These are phyloP conservation scores for Xanthorhoe spadicearia DNA, from an alignment of 2,888 invertebrate genomes.

Conservation along the genomic window DNA sequence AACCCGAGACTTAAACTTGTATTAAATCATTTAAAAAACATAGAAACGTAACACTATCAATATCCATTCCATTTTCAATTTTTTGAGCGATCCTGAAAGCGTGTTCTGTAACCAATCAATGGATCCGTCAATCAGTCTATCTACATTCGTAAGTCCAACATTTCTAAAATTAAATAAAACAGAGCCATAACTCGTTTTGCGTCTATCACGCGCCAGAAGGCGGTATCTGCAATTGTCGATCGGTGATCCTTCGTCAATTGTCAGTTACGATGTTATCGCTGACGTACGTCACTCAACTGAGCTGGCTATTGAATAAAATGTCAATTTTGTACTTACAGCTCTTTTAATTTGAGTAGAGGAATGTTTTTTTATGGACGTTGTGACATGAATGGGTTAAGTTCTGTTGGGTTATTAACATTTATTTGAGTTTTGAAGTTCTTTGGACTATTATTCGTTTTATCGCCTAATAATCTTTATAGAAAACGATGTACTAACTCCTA, in stretches of 20 bases:
- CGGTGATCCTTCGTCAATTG: constrained; percentile 75
- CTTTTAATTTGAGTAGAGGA: constrained; percentile 45
- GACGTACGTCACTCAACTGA: constrained; percentile 68
- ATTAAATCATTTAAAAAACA: too few relatives aligned
- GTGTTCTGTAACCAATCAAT: constrained; percentile 21
- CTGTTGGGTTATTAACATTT: constrained; percentile 2
- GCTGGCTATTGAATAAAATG: constrained; percentile 69
- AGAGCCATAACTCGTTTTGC: constrained; percentile 48
- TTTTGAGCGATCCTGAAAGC: constrained; percentile 4
- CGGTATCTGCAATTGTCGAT: constrained; percentile 61
- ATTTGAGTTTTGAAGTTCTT: constrained; percentile 5
- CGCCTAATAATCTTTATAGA: background rate
- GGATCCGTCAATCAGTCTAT: constrained; percentile 19
- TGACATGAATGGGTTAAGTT: constrained; percentile 35
- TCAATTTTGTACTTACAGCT: constrained; percentile 59
- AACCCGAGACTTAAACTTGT: too few relatives aligned
- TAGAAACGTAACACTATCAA: background rate
- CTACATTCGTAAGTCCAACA: constrained; percentile 18
- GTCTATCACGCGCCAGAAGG: constrained; percentile 52
- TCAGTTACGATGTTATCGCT: constrained; percentile 68
- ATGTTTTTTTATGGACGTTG: constrained; percentile 28
- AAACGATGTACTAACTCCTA: background rate
- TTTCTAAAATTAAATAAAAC: constrained; percentile 45
- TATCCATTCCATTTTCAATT: constrained; percentile 6
- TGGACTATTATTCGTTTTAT: background rate